Percentiles rank a stretch among this genome's conserved stretches.
phyloP scores from a whole-genome alignment of 2,113 vertebrate genomes.

The Scophthalmus maximus region DNA sequence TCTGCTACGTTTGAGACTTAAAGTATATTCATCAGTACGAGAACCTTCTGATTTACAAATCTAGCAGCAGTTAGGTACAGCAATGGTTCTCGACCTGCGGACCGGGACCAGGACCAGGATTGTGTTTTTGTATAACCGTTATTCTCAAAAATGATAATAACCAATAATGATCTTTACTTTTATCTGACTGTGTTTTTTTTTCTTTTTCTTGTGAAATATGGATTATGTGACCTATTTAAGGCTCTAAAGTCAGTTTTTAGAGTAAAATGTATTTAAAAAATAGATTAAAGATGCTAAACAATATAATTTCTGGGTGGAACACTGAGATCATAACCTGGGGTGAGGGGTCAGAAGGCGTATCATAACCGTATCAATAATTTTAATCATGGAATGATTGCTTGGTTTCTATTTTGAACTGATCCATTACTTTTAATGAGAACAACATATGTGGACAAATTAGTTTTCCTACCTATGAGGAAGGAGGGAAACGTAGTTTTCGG shows the following conservation, averaged over 20 bases:
- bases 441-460: constrained; percentile 22
- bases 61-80: too few relatives aligned
- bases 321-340: not conserved
- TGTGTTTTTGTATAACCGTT: too few relatives aligned
- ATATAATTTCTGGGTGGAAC: not conserved
- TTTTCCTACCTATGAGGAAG: constrained; percentile 89
- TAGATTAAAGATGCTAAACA: too few relatives aligned
- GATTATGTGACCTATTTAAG: not conserved
- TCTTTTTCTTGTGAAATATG: not conserved
- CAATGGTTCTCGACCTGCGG: too few relatives aligned
- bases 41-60: not conserved
- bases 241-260: too few relatives aligned
- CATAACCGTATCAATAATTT: not conserved
- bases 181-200: too few relatives aligned
- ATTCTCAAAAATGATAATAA: too few relatives aligned
- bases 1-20: not conserved
- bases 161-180: too few relatives aligned
- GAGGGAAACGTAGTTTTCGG: constrained; percentile 94
- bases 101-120: too few relatives aligned
- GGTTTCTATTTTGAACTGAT: not conserved
- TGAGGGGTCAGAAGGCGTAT: too few relatives aligned
- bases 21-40: not conserved
- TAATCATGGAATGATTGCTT: not conserved
- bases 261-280: too few relatives aligned
- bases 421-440: not conserved